phyloP scores from a whole-genome alignment of 2,888 invertebrate species.

The Pyrrhosoma nymphula region DNA sequence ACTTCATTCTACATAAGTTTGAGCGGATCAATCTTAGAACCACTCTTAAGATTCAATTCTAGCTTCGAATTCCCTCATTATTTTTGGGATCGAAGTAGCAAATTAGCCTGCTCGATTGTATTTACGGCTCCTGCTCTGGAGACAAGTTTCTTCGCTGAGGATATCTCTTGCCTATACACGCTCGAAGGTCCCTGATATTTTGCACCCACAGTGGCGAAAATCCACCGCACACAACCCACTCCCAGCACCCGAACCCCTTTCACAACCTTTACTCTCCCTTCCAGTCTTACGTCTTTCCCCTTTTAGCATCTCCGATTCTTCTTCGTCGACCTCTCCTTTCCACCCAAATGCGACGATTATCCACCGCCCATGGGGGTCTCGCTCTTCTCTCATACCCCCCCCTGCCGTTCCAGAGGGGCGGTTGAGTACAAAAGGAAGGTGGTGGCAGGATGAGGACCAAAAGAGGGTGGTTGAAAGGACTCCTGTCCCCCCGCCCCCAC shows the following conservation, averaged over 20 bases:
- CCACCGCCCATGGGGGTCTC: slow-evolving; percentile 7
- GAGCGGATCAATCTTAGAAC: too few species aligned
- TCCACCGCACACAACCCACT: background rate
- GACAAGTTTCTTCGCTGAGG: too few species aligned
- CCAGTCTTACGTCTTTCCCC: background rate
- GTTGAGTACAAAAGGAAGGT: background rate
- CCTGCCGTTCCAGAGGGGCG: background rate
- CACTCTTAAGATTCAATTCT: too few species aligned
- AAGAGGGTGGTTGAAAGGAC: background rate
- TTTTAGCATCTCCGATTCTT: background rate
- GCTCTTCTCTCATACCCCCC: background rate
- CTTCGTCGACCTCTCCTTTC: background rate
- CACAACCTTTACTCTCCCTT: background rate
- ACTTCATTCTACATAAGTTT: too few species aligned
- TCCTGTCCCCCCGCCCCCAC: background rate
- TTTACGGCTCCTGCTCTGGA: too few species aligned
- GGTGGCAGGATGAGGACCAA: background rate
- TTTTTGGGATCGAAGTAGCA: too few species aligned
- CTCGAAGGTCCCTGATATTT: slow-evolving; percentile 26
- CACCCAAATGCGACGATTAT: slow-evolving; percentile 1
- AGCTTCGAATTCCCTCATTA: too few species aligned
- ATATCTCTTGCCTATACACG: too few species aligned
- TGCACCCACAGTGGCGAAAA: slow-evolving; percentile 33
- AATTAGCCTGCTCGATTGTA: too few species aligned
- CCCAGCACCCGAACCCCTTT: background rate